A percentile compares a stretch with the other conserved stretches of the same genome.
phyloP scores from a whole-genome alignment of 2,797 vertebrate genomes.

The Enteromius trimaculatus region DNA sequence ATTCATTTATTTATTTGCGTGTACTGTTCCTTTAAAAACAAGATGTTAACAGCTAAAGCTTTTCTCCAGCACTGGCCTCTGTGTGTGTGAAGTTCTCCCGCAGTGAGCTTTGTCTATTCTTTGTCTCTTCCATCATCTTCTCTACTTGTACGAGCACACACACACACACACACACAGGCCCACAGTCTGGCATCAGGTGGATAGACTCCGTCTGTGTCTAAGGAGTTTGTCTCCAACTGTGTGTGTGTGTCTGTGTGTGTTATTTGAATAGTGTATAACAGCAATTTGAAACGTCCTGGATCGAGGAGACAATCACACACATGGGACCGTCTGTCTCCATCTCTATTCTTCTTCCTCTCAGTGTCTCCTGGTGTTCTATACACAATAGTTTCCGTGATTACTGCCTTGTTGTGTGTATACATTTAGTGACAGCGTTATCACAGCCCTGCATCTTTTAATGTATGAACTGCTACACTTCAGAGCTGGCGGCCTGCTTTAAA shows the following conservation, averaged over 20 bases:
- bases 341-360: constrained; percentile 28
- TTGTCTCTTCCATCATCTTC: constrained; percentile 70
- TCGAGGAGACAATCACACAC: constrained; percentile 27
- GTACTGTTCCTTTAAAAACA: constrained; percentile 22
- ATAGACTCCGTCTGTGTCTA: constrained; percentile 20
- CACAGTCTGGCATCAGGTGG: constrained; percentile 73
- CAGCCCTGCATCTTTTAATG: constrained; percentile 72
- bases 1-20: background rate
- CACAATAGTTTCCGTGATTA: constrained; percentile 33
- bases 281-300: constrained; percentile 47
- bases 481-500: constrained; percentile 69
- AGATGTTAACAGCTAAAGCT: constrained; percentile 72
- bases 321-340: constrained; percentile 28
- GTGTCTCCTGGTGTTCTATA: constrained; percentile 61
- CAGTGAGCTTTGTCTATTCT: constrained; percentile 76
- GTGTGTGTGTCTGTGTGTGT: constrained; percentile 23
- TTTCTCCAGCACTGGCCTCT: constrained; percentile 67
- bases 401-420: constrained; percentile 64
- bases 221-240: constrained; percentile 40
- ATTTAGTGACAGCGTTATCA: constrained; percentile 66
- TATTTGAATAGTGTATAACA: constrained; percentile 40
- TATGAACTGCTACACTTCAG: constrained; percentile 73
- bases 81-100: constrained; percentile 62
- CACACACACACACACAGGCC: background rate
- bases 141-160: background rate